These are phyloP conservation scores for Salvelinus fontinalis DNA, from an alignment of 2,113 vertebrate species.

Conservation along the genomic window DNA sequence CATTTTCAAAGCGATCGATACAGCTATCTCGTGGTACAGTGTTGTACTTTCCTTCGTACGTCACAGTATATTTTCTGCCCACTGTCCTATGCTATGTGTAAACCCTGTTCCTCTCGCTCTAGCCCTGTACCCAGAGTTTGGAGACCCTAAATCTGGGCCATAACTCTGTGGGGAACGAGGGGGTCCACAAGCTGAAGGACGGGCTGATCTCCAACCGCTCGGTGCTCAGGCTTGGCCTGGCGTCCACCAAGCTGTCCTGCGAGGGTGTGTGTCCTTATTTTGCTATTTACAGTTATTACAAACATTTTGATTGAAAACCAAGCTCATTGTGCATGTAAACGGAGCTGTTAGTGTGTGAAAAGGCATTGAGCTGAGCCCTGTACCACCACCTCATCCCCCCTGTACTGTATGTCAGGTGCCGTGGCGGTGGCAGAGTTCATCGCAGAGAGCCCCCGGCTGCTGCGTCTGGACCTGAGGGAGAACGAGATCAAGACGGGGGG, in stretches of 20 bases:
- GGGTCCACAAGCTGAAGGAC: slow-evolving; percentile 88
- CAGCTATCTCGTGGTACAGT: no score
- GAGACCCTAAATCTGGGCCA: slow-evolving; percentile 94
- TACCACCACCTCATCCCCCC: neutral
- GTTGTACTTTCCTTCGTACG: no score
- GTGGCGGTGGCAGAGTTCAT: slow-evolving; percentile 95
- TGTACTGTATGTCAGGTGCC: slow-evolving; percentile 64
- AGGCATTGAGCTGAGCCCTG: neutral
- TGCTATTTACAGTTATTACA: no score
- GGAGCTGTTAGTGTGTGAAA: no score
- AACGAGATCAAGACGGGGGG: slow-evolving; percentile 96
- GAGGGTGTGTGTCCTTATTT: slow-evolving; percentile 66
- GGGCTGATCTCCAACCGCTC: slow-evolving; percentile 91
- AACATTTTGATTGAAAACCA: no score
- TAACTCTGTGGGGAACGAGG: slow-evolving; percentile 91
- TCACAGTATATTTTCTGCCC: no score
- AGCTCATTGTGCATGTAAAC: no score
- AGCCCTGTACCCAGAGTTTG: slow-evolving; percentile 92
- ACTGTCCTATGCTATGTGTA: neutral
- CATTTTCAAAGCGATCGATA: no score
- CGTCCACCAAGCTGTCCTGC: slow-evolving; percentile 89
- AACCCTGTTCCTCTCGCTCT: neutral
- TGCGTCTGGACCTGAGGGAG: slow-evolving; percentile 90
- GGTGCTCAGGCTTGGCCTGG: slow-evolving; percentile 87
- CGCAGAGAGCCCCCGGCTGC: slow-evolving; percentile 88